Percentiles rank a stretch among this genome's conserved stretches.
phyloP scores from a whole-genome alignment of 2,113 vertebrate genomes.

The Excalfactoria chinensis region DNA sequence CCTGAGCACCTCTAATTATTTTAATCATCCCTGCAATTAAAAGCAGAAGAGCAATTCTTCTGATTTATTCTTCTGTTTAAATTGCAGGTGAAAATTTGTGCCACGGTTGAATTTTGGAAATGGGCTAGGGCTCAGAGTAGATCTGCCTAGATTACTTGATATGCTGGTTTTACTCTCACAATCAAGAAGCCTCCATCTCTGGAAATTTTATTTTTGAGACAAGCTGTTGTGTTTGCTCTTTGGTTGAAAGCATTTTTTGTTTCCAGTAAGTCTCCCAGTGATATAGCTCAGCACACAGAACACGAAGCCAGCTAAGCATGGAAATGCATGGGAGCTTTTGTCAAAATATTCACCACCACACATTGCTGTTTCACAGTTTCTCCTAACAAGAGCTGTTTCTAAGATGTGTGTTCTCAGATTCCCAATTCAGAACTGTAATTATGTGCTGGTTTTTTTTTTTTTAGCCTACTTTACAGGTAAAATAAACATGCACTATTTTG shows the following conservation, averaged over 20 bases:
- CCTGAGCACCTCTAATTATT: slow-evolving; percentile 17
- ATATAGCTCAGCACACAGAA: background rate
- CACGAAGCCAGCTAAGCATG: background rate
- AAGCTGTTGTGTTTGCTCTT: background rate
- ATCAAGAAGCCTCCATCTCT: background rate
- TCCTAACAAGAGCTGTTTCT: background rate
- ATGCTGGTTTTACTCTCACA: background rate
- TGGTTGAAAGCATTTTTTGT: background rate
- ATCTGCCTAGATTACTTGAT: background rate
- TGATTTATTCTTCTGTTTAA: slow-evolving; percentile 30
- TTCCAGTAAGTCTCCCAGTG: background rate
- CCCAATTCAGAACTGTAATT: background rate
- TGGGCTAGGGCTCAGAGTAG: background rate
- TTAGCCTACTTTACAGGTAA: background rate
- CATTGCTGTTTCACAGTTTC: background rate
- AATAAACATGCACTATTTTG: background rate
- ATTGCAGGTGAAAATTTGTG: slow-evolving; percentile 8
- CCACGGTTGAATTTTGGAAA: slow-evolving; percentile 15
- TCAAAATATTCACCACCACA: background rate
- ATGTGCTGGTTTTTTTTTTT: background rate
- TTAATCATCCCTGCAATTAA: slow-evolving; percentile 33
- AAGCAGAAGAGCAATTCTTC: background rate
- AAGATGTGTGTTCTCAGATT: background rate
- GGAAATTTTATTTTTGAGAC: background rate
- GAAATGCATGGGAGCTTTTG: background rate